A percentile compares a stretch with the other conserved stretches of the same genome.
These are phyloP conservation scores for Ormyrus rosae DNA, from an alignment of 2,888 invertebrate genomes.

Conservation along the genomic window DNA sequence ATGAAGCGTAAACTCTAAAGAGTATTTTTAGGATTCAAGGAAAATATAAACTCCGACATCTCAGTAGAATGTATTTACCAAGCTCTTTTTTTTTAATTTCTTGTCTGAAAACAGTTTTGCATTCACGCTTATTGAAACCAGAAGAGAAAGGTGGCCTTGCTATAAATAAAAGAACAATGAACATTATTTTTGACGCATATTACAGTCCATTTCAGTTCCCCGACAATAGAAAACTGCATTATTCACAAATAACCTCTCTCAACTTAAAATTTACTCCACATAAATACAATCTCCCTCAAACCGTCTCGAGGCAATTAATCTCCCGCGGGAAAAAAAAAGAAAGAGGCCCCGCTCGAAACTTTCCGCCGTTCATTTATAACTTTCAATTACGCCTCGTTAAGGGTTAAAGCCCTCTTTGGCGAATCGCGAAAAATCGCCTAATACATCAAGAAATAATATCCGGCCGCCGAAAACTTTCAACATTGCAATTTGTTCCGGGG, in stretches of 20 bases:
- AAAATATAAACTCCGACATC: slow-evolving; percentile 4
- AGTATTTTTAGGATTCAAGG: slow-evolving; percentile 12
- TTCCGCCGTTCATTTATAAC: slow-evolving; percentile 38
- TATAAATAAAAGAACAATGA: no score
- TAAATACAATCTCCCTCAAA: no score
- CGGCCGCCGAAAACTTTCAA: slow-evolving; percentile 30
- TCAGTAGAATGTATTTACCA: not conserved
- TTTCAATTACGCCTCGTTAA: slow-evolving; percentile 42
- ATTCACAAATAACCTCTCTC: no score
- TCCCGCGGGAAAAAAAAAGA: not conserved
- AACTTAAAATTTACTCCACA: no score
- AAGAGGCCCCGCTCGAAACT: not conserved
- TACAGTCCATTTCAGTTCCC: no score
- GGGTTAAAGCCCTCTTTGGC: not conserved
- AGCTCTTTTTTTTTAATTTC: not conserved
- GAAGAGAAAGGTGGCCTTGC: no score
- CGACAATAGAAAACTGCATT: no score
- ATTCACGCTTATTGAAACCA: no score
- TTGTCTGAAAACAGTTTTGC: not conserved
- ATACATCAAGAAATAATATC: slow-evolving; percentile 51
- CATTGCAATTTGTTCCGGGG: slow-evolving; percentile 27
- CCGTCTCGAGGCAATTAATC: no score
- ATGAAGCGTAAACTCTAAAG: slow-evolving; percentile 21
- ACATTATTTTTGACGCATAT: no score
- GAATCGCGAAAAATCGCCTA: slow-evolving; percentile 29